A percentile compares a stretch with the other conserved stretches of the same genome.
Evolutionary conservation across 2,888 invertebrate species (phyloP).

Genomic region (Ophraella communa): DNA sequence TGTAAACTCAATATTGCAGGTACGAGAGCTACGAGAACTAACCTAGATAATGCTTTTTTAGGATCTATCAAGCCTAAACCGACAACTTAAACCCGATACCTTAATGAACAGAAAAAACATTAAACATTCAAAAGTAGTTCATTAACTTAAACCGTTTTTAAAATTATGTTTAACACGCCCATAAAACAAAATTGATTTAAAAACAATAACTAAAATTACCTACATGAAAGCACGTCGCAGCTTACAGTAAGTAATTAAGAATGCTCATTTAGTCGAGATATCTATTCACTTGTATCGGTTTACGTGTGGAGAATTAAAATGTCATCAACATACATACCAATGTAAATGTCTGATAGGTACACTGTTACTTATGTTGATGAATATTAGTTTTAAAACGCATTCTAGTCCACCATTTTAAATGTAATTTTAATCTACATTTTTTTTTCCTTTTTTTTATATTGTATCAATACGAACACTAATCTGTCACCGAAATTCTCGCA

Average conservation of each 20-base stretch:
- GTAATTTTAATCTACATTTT: too few relatives aligned
- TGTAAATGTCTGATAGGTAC: slow-evolving; percentile 4
- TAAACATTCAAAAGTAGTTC: background rate
- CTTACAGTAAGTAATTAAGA: slow-evolving; percentile 10
- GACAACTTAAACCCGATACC: too few relatives aligned
- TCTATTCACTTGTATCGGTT: slow-evolving; percentile 13
- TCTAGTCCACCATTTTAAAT: too few relatives aligned
- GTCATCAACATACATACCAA: slow-evolving; percentile 8
- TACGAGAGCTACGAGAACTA: too few relatives aligned
- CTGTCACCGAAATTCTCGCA: too few relatives aligned
- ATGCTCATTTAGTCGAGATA: slow-evolving; percentile 2
- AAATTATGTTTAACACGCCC: background rate
- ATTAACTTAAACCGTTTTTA: background rate
- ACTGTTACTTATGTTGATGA: background rate
- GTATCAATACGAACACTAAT: too few relatives aligned
- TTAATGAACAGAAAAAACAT: background rate
- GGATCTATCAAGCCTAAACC: too few relatives aligned
- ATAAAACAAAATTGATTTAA: background rate
- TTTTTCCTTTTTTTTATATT: too few relatives aligned
- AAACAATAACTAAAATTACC: background rate
- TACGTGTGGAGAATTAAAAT: slow-evolving; percentile 17
- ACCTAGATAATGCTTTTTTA: too few relatives aligned
- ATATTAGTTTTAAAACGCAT: background rate
- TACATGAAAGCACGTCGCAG: background rate
- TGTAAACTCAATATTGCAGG: too few relatives aligned